Percentiles rank a stretch among this genome's conserved stretches.
phyloP scores from a whole-genome alignment of 2,797 vertebrate genomes.

The Squalus acanthias region DNA sequence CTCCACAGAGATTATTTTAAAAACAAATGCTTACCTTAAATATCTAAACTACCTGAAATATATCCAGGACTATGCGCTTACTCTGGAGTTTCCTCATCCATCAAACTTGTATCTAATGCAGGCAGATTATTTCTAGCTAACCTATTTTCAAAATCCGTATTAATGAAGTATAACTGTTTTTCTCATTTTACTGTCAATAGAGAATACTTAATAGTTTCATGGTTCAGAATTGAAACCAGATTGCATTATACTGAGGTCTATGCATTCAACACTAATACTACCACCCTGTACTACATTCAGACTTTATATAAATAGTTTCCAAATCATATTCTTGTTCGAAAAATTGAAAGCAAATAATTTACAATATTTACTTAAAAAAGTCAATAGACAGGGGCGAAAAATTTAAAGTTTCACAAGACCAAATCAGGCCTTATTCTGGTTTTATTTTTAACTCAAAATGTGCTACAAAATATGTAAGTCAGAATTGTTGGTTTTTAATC shows the following conservation, averaged over 20 bases:
- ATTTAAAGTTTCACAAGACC: neutral
- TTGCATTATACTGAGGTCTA: neutral
- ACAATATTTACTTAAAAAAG: neutral
- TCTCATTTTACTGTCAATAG: neutral
- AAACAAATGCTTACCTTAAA: neutral
- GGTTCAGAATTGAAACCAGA: neutral
- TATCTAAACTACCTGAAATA: neutral
- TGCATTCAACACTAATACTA: neutral
- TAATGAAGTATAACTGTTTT: neutral
- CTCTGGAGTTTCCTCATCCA: neutral
- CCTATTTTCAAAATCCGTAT: neutral
- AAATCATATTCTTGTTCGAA: neutral
- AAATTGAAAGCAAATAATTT: neutral
- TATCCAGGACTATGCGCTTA: neutral
- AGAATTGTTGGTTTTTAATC: neutral
- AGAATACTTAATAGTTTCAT: neutral
- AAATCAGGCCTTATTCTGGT: neutral
- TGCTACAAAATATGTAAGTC: neutral
- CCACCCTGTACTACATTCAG: neutral
- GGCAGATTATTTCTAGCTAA: neutral
- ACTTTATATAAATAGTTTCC: neutral
- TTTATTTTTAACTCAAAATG: neutral
- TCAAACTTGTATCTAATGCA: neutral
- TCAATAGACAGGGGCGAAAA: neutral
- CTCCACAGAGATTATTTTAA: constrained; percentile 10